Evolutionary conservation across 2,888 invertebrate species (phyloP).

Genomic region (Andrena minutula): DNA sequence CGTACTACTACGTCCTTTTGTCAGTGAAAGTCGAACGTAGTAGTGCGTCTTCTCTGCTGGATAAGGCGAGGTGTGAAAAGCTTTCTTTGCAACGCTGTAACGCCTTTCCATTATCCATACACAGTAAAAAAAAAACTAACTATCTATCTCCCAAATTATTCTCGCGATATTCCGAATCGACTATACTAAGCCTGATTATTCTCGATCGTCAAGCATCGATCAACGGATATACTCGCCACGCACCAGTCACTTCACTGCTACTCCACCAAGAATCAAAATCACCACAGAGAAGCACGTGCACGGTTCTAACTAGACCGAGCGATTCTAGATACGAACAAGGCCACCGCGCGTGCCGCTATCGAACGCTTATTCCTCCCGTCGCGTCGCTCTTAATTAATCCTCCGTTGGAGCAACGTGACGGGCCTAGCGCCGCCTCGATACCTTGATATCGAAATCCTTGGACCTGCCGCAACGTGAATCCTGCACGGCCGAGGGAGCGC

Average conservation of each 20-base stretch:
- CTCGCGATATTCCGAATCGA: too few relatives aligned
- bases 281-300: constrained; percentile 12
- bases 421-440: not conserved
- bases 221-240: not conserved
- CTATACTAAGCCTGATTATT: too few relatives aligned
- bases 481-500: constrained; percentile 12
- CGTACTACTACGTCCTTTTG: not conserved
- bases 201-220: too few relatives aligned
- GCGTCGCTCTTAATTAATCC: too few relatives aligned
- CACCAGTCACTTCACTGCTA: not conserved
- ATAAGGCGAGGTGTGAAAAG: too few relatives aligned
- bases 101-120: not conserved
- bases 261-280: constrained; percentile 16
- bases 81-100: not conserved
- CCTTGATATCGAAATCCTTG: constrained; percentile 38
- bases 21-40: constrained; percentile 22
- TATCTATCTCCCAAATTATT: too few relatives aligned
- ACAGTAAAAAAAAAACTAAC: not conserved
- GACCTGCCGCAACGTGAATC: constrained; percentile 10
- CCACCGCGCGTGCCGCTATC: not conserved
- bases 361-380: not conserved
- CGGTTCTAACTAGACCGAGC: constrained; percentile 6
- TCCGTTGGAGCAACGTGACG: too few relatives aligned
- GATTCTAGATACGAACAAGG: constrained; percentile 13
- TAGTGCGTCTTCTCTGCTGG: constrained; percentile 3